Evolutionary conservation across 1,140 invertebrate genomes (phyloP), one percentile per base, ranked within the genome.

Genomic region (Tetragonula clypearis): DNA sequence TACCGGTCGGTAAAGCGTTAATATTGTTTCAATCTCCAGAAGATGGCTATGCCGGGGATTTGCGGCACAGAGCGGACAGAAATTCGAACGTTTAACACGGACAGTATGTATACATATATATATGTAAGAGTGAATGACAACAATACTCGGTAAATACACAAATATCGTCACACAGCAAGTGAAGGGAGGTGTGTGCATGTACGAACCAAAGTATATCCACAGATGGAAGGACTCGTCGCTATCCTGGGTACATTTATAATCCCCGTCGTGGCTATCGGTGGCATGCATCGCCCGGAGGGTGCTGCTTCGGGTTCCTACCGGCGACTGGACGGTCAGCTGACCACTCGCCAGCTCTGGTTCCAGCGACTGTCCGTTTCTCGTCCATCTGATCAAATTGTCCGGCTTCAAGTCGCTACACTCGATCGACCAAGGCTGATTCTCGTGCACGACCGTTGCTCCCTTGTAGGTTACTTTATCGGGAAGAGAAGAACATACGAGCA

Each of bases 181-280:
- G 9, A 19, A 73, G 23, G 65, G 21, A 35, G 15, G 30, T 77
- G 55, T 77, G 55, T 30, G 83, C 60, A 62, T 69, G 77, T 93
- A 94, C 93, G 80, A 92, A 95, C 94, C 94, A 72, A 88, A 89
- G 79, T 92, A 79, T 91, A 95, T 87, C 65, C 81, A 84, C 17
- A 95, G 91, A 75, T 92, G 92, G 53, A 90, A 92, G 58, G 69
- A 85, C 0, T 90, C 91, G 84, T 85, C 74, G 80, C 88, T 83
- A 72, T 87, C 86, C 19, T 89, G 75, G 17, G 90, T 87, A 89
- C 94, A 95, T 77, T 92, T 93, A 89, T 95, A 95, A 71, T 87
- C 86, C 56, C 94, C 94, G 35, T 93, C 93, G 79, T 95, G 94
- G 53, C 21, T 88, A 53, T 92, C 93, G 21, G 86, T 91, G 8